Percentiles rank a stretch among this genome's conserved stretches.
Conservation (phyloP, 1,140 invertebrate species). For the Scaptomyza pallida region DNA sequence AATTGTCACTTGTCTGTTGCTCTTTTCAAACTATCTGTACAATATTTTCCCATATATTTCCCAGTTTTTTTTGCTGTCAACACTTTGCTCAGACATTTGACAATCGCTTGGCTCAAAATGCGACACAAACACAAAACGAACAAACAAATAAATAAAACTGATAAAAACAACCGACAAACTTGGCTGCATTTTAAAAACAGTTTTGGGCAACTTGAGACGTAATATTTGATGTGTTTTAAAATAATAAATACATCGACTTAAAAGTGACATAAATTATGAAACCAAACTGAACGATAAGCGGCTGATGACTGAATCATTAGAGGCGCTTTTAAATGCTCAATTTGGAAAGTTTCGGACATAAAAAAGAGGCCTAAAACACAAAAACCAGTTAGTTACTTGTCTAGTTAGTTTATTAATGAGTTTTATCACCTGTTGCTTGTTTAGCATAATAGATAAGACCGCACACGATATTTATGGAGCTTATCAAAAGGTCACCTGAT, state of each 20-base stretch:
- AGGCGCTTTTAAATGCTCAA: constrained; percentile 36
- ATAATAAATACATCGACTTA: constrained; percentile 22
- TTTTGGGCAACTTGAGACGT: constrained; percentile 54
- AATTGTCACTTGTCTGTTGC: neutral
- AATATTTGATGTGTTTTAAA: constrained; percentile 62
- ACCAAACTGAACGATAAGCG: constrained; percentile 51
- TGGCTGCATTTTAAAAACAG: constrained; percentile 1
- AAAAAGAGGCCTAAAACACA: constrained; percentile 36
- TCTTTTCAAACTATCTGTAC: constrained; percentile 13
- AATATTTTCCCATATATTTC: constrained; percentile 21
- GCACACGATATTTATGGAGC: constrained; percentile 41
- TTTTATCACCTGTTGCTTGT: constrained; percentile 68
- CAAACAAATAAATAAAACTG: constrained; percentile 70
- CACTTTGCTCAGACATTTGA: constrained; percentile 65
- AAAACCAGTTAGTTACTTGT: constrained; percentile 52
- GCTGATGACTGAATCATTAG: constrained; percentile 73
- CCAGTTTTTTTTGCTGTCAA: constrained; percentile 53
- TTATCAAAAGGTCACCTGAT: constrained; percentile 36
- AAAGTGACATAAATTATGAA: constrained; percentile 48
- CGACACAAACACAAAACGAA: constrained; percentile 50
- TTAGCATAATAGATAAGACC: constrained; percentile 48
- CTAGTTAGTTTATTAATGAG: constrained; percentile 14
- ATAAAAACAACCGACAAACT: constrained; percentile 50
- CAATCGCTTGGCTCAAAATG: constrained; percentile 23
- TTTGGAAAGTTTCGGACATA: constrained; percentile 49